A percentile compares a stretch with the other conserved stretches of the same genome.
Conservation (phyloP, 53 echinoderm and acorn worm genomes). For the Paelopatides confundens region DNA sequence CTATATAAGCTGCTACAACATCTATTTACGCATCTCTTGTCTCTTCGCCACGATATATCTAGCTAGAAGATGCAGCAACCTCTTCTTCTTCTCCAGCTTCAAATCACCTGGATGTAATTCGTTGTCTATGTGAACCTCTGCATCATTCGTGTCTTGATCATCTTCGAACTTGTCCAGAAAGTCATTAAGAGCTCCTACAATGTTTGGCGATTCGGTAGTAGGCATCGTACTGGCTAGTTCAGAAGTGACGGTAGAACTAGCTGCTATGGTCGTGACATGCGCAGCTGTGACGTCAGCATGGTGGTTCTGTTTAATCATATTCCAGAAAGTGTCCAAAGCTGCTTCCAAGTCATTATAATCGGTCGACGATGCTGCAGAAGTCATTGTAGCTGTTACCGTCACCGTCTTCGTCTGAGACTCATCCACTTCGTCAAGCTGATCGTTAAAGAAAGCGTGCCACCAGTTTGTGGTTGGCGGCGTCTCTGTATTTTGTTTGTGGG, state of each 20-base stretch:
- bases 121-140: not conserved
- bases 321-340: not conserved
- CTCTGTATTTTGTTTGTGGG: not conserved
- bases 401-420: not conserved
- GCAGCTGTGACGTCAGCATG: not conserved
- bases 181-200: not conserved
- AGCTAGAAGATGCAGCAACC: not conserved
- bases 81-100: constrained; percentile 11
- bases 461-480: not conserved
- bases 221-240: not conserved
- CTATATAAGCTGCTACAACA: too few species aligned
- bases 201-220: not conserved
- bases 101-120: not conserved
- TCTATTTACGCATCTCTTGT: constrained; percentile 12
- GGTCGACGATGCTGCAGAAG: not conserved
- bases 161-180: not conserved
- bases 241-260: not conserved
- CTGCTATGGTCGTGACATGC: not conserved
- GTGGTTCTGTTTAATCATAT: not conserved
- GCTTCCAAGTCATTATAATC: not conserved
- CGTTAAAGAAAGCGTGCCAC: not conserved
- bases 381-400: not conserved
- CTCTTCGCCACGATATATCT: not conserved
- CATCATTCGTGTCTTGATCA: not conserved
- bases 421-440: not conserved